phyloP scores from a whole-genome alignment of 2,888 invertebrate species.

The Lithosia quadra region DNA sequence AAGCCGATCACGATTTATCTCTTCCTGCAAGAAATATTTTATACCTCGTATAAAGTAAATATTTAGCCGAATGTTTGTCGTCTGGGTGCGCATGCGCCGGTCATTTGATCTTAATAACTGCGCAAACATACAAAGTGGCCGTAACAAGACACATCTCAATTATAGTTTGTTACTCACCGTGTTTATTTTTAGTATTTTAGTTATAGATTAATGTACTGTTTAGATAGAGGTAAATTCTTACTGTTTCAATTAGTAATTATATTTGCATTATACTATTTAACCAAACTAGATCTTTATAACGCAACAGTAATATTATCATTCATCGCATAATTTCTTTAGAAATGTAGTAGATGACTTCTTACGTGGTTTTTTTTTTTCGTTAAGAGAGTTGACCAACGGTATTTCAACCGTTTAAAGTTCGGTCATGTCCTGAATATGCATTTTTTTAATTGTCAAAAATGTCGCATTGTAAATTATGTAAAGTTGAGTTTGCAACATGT shows the following conservation, averaged over 20 bases:
- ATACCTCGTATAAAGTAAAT: constrained; percentile 68
- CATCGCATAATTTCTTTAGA: too few species aligned
- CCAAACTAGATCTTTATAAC: neutral
- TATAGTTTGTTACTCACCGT: constrained; percentile 49
- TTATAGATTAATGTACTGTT: constrained; percentile 31
- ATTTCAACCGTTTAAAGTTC: neutral
- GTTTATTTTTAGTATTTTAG: constrained; percentile 46
- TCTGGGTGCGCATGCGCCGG: constrained; percentile 48
- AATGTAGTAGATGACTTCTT: neutral
- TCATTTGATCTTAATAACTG: constrained; percentile 73
- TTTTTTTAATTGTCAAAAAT: neutral
- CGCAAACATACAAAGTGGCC: constrained; percentile 66
- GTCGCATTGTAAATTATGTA: neutral
- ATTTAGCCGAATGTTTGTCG: constrained; percentile 57
- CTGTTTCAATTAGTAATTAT: neutral
- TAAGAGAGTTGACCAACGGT: too few species aligned
- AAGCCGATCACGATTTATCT: constrained; percentile 67
- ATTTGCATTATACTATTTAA: neutral
- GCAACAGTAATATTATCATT: neutral
- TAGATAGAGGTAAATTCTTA: constrained; percentile 16
- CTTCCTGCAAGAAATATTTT: constrained; percentile 72
- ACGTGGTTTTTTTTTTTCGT: neutral
- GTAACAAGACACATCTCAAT: constrained; percentile 64
- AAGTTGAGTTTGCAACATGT: neutral
- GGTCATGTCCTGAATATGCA: neutral